These are phyloP conservation scores for Adelphocoris suturalis DNA, from an alignment of 2,888 invertebrate genomes.

Conservation along the genomic window DNA sequence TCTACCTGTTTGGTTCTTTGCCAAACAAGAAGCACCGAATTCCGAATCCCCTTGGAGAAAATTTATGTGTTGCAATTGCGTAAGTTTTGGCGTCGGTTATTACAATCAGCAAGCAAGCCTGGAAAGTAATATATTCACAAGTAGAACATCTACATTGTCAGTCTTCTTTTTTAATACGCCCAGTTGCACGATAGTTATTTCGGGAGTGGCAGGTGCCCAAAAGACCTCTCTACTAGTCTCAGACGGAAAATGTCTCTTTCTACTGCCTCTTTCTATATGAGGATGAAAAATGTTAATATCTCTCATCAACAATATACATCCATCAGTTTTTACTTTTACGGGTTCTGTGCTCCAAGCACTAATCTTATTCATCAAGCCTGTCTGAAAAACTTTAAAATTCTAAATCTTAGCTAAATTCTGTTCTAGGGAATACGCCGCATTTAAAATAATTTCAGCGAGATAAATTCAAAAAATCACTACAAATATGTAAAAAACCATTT, in stretches of 20 bases:
- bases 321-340: too few species aligned
- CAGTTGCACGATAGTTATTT: constrained; percentile 33
- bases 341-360: too few species aligned
- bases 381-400: too few species aligned
- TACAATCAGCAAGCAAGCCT: neutral
- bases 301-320: too few species aligned
- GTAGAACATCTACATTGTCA: constrained; percentile 1
- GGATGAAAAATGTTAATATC: too few species aligned
- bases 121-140: neutral
- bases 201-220: constrained; percentile 56
- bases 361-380: too few species aligned
- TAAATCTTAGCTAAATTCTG: too few species aligned
- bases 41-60: neutral
- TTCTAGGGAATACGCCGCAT: too few species aligned
- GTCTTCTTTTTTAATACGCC: constrained; percentile 5
- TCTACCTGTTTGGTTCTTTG: neutral
- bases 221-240: constrained; percentile 1
- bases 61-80: neutral
- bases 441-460: too few species aligned
- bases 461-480: too few species aligned
- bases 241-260: neutral
- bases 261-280: neutral
- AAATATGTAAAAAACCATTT: too few species aligned
- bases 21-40: neutral
- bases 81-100: neutral